Evolutionary conservation across 2,888 invertebrate species (phyloP).

Genomic region (Idaea biselata): DNA sequence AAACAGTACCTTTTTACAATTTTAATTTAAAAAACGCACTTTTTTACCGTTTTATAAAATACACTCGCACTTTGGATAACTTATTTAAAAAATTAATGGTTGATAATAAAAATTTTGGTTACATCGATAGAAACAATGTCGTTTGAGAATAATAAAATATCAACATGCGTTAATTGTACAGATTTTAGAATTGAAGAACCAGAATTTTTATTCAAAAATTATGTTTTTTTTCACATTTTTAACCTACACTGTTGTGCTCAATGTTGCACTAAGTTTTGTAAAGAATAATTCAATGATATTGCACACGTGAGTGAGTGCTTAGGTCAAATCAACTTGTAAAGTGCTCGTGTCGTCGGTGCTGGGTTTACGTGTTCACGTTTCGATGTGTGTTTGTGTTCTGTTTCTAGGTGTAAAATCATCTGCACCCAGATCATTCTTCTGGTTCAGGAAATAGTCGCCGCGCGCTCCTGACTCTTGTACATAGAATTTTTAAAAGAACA

Average conservation of each 20-base stretch:
- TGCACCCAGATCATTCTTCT: conserved; percentile 80
- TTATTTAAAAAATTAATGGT: background rate
- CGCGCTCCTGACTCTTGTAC: conserved; percentile 75
- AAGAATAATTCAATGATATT: conserved; percentile 21
- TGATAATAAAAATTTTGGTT: conserved; percentile 15
- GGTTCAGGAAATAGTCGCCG: conserved; percentile 78
- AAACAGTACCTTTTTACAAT: background rate
- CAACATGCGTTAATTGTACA: no score
- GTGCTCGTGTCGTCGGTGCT: conserved; percentile 44
- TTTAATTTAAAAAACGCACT: conserved; percentile 4
- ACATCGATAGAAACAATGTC: background rate
- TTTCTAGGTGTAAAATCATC: conserved; percentile 80
- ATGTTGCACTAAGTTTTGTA: conserved; percentile 29
- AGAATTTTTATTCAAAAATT: conserved; percentile 7
- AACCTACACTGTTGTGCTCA: conserved; percentile 22
- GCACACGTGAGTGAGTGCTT: conserved; percentile 22
- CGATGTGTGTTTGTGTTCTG: conserved; percentile 73
- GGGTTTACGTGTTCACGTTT: conserved; percentile 57
- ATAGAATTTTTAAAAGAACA: conserved; percentile 73
- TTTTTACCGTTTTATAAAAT: conserved; percentile 1
- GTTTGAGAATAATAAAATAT: no score
- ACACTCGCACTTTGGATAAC: background rate
- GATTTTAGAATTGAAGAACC: background rate
- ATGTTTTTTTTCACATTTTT: conserved; percentile 9
- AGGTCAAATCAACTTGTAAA: background rate